Evolutionary conservation across 64 coral and sea anemone species (phyloP).

Genomic region (Anthopleura sola): DNA sequence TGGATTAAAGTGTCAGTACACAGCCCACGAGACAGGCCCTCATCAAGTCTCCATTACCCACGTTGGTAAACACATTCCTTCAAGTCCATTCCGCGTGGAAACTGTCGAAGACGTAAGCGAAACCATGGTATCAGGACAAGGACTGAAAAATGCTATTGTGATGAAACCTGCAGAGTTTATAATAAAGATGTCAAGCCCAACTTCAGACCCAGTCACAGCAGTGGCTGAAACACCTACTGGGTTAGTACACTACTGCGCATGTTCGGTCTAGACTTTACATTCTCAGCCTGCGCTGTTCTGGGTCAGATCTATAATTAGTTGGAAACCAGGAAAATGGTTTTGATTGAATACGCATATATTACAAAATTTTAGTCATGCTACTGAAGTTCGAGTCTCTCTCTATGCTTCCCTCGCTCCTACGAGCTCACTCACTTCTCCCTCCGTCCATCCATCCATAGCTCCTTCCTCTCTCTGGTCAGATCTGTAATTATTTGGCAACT

Average conservation of each 20-base stretch:
- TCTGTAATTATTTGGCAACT: too few species aligned
- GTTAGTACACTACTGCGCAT: background rate
- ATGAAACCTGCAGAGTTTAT: constrained; percentile 75
- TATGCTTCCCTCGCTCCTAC: too few species aligned
- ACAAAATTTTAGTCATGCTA: too few species aligned
- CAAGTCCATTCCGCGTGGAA: constrained; percentile 63
- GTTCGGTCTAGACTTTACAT: too few species aligned
- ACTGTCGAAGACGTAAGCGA: constrained; percentile 69
- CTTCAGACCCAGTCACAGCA: constrained; percentile 55
- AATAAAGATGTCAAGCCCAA: constrained; percentile 47
- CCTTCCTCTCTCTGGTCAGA: too few species aligned
- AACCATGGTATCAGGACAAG: constrained; percentile 59
- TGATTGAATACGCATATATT: too few species aligned
- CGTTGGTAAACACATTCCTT: constrained; percentile 63
- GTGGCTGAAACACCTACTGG: constrained; percentile 57
- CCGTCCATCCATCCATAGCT: too few species aligned
- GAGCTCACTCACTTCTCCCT: too few species aligned
- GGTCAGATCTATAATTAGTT: too few species aligned
- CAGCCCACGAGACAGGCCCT: constrained; percentile 36
- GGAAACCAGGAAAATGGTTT: too few species aligned
- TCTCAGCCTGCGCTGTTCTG: too few species aligned
- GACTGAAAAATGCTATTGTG: constrained; percentile 65
- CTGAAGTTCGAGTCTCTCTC: too few species aligned
- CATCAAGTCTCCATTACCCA: constrained; percentile 70
- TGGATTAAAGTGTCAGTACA: constrained; percentile 58